Percentiles rank a stretch among this genome's conserved stretches.
Evolutionary conservation across 1,140 invertebrate genomes (phyloP).

Genomic region (Ylistrum balloti): DNA sequence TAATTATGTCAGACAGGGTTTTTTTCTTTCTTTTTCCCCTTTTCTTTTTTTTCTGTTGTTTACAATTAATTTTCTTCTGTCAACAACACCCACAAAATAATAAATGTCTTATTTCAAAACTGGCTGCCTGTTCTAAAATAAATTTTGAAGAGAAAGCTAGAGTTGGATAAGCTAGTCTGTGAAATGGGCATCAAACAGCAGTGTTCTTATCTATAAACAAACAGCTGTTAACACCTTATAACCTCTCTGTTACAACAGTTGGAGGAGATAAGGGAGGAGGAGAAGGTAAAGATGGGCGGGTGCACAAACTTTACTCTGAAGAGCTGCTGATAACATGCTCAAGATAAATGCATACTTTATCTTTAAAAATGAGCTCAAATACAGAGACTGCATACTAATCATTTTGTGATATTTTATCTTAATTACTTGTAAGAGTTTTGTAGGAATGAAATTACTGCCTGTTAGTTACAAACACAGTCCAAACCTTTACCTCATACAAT

Average conservation of each 20-base stretch:
- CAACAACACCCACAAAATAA: neutral
- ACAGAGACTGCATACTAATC: neutral
- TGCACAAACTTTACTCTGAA: neutral
- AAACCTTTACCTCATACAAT: too few species aligned
- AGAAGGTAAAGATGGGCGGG: neutral
- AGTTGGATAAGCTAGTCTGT: neutral
- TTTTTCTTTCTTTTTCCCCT: neutral
- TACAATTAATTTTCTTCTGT: neutral
- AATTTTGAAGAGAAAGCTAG: neutral
- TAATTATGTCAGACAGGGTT: neutral
- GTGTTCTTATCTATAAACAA: slow-evolving; percentile 18
- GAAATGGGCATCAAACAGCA: neutral
- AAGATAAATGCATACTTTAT: neutral
- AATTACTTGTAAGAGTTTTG: neutral
- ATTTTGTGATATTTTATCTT: neutral
- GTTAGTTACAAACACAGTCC: too few species aligned
- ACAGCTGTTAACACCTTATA: slow-evolving; percentile 31
- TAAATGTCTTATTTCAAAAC: neutral
- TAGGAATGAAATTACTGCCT: too few species aligned
- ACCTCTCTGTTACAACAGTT: neutral
- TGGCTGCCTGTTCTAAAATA: neutral
- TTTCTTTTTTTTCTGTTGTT: too few species aligned
- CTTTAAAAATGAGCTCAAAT: neutral
- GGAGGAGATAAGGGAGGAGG: neutral
- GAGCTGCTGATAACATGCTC: neutral